These are phyloP conservation scores for Morone saxatilis DNA, from an alignment of 2,113 vertebrate genomes.

Conservation along the genomic window DNA sequence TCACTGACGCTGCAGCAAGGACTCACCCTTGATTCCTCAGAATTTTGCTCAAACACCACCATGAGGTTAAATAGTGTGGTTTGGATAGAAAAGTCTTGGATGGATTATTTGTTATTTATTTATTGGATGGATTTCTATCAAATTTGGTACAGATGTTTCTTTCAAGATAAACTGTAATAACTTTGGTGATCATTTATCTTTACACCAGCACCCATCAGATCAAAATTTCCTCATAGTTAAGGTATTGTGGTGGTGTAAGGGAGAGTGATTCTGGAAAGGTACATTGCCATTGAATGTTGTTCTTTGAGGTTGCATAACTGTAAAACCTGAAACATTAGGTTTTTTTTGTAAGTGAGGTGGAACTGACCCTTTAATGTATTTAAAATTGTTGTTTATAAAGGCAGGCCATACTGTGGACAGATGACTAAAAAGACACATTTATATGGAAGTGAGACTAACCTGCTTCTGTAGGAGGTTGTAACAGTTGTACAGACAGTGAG, in stretches of 20 bases:
- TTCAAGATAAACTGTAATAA: not conserved
- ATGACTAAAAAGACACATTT: not conserved
- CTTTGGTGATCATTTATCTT: not conserved
- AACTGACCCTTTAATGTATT: not conserved
- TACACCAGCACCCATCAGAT: not conserved
- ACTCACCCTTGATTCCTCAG: not conserved
- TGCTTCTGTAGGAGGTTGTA: not conserved
- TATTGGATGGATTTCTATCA: not conserved
- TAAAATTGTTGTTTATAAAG: not conserved
- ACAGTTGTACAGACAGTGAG: too few relatives aligned
- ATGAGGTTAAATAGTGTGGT: not conserved
- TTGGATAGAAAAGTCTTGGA: too few relatives aligned
- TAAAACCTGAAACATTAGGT: not conserved
- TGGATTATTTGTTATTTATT: too few relatives aligned
- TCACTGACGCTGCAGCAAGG: too few relatives aligned
- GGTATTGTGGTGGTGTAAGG: not conserved
- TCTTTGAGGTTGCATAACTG: not conserved
- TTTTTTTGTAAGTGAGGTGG: too few relatives aligned
- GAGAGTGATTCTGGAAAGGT: constrained; percentile 6
- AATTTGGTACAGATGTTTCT: not conserved
- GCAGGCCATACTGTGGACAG: not conserved
- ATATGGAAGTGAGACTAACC: not conserved
- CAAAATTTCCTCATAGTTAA: too few relatives aligned
- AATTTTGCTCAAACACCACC: not conserved
- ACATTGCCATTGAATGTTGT: constrained; percentile 23